phyloP scores from a whole-genome alignment of 2,888 invertebrate species.

The Agelastica alni region DNA sequence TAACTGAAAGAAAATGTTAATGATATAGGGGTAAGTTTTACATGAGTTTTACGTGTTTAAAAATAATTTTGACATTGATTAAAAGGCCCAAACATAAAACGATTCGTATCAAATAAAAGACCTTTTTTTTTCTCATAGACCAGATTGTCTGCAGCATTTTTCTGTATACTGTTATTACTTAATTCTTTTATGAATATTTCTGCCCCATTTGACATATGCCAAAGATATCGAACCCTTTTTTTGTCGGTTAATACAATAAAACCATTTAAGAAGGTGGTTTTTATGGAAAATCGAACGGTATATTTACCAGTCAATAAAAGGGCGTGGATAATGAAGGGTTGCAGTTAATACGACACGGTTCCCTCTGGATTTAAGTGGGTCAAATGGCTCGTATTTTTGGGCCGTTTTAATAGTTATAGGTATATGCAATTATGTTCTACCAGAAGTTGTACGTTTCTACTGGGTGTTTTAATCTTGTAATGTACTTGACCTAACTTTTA shows the following conservation, averaged over 20 bases:
- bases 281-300: conserved; percentile 31
- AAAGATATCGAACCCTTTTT: conserved; percentile 21
- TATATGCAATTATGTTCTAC: too few species aligned
- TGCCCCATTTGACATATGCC: conserved; percentile 26
- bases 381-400: too few species aligned
- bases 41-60: too few species aligned
- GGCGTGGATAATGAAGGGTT: conserved; percentile 30
- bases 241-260: conserved; percentile 23
- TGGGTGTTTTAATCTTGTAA: too few species aligned
- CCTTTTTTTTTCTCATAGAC: neutral
- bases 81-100: too few species aligned
- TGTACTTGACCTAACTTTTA: too few species aligned
- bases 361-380: conserved; percentile 31
- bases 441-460: too few species aligned
- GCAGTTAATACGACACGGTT: conserved; percentile 23
- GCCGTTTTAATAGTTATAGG: too few species aligned
- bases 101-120: too few species aligned
- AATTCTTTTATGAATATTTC: conserved; percentile 4
- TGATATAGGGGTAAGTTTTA: too few species aligned
- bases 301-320: conserved; percentile 27
- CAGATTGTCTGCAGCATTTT: conserved; percentile 5
- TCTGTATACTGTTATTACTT: conserved; percentile 8
- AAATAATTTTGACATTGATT: too few species aligned
- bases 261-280: conserved; percentile 32
- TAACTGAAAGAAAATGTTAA: too few species aligned